Evolutionary conservation across 2,888 invertebrate species (phyloP).

Genomic region (Aelia acuminata): DNA sequence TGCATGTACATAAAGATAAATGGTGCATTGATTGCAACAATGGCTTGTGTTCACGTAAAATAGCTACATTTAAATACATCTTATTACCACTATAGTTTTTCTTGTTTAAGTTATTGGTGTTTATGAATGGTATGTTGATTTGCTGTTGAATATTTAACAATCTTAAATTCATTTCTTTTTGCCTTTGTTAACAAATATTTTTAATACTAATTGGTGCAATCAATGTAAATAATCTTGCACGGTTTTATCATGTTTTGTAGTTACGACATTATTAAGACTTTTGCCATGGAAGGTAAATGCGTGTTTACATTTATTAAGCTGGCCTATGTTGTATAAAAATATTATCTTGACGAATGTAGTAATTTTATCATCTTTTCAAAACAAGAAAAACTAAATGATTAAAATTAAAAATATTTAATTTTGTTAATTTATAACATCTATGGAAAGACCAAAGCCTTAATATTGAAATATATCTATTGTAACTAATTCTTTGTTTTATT

Average conservation of each 20-base stretch:
- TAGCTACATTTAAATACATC: background rate
- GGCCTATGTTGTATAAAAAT: constrained; percentile 64
- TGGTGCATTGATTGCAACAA: constrained; percentile 58
- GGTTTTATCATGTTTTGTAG: constrained; percentile 58
- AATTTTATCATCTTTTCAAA: constrained; percentile 65
- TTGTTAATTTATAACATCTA: constrained; percentile 66
- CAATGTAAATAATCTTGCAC: constrained; percentile 63
- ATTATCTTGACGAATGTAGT: constrained; percentile 63
- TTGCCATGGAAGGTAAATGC: constrained; percentile 62
- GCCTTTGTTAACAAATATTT: constrained; percentile 50
- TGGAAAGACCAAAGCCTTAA: constrained; percentile 67
- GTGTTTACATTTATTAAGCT: constrained; percentile 60
- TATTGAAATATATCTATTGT: constrained; percentile 67
- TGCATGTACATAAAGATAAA: constrained; percentile 55
- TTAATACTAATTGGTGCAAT: constrained; percentile 63
- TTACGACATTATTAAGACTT: constrained; percentile 58
- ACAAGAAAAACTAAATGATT: constrained; percentile 59
- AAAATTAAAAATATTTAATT: constrained; percentile 43
- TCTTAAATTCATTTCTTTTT: constrained; percentile 27
- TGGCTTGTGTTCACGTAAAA: constrained; percentile 29
- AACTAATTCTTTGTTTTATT: constrained; percentile 63
- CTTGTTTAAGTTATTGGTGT: background rate
- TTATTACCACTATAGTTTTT: constrained; percentile 56
- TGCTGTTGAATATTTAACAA: background rate
- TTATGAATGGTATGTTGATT: constrained; percentile 59